Base-by-base conservation (phyloP, 2,797 vertebrate species). In the Allobates femoralis region DNA sequence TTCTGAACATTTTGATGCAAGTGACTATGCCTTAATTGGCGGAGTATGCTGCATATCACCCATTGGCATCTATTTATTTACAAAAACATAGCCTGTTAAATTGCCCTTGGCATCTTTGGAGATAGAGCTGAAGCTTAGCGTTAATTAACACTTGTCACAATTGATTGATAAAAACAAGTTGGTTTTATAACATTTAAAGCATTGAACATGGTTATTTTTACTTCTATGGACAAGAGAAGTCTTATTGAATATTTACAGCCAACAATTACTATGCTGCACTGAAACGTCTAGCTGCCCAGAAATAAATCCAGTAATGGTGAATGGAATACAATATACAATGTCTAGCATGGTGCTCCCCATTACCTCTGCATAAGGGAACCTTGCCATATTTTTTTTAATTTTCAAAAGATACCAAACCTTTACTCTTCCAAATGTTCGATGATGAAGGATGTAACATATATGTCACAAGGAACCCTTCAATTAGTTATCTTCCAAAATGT, bases 91-190 rank as follows among this genome's bases (percentile, higher is more conserved):
- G 23, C 77, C 53, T 67, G 62, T 62, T 81, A 53, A 81, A 53
- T 53, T 81, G 79, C 79, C 79, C 14, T 50, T 67, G 79, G 46
- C 79, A 81, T 81, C 79, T 67, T 53, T 32, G 26, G 26, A 67
- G 46, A 55, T 67, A 81, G n/a, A 32, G 12, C 34, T 69, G 46
- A 28, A 32, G 62, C 46, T 66, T 67, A 81, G 53, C 26, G 46
- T 53, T 67, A 67, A 81, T 81, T 81, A 81, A 34, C 41, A 81
- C 79, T 53, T 81, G 79, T 81, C 79, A 55, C 46, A 34, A 67
- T 53, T 32, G 46, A 81, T 81, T 67, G 19, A 34, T 79, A 19
- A 23, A 62, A 41, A 23, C 28, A 32, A 55, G 19, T 50, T 69
- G 12, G 53, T 30, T 53, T 53, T 53, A 69, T 21, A 5, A 5